Percentiles rank a stretch among this genome's conserved stretches.
Conservation (phyloP, 2,888 invertebrate species). For the Biston stratarius region DNA sequence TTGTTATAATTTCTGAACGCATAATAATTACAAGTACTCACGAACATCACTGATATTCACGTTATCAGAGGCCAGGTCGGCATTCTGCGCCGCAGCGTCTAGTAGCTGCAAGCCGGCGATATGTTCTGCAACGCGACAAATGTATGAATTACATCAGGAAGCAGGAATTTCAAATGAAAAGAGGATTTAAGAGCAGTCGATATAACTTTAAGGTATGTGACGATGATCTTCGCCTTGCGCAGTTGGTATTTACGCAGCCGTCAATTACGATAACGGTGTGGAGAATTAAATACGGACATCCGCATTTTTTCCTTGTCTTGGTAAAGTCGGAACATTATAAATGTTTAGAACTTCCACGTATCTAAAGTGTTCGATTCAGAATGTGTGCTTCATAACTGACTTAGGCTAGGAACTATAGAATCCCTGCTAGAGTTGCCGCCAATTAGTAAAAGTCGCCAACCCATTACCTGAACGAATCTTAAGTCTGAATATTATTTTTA, state of each 20-base stretch:
- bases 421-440: not conserved
- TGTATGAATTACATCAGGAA: not conserved
- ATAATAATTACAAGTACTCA: conserved; percentile 82
- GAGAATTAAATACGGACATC: too few relatives aligned
- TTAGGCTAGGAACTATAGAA: not conserved
- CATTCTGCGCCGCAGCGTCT: conserved; percentile 67
- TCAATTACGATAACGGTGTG: too few relatives aligned
- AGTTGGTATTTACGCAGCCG: too few relatives aligned
- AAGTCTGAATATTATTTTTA: too few relatives aligned
- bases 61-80: conserved; percentile 54
- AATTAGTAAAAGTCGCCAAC: not conserved
- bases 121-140: conserved; percentile 37
- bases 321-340: too few relatives aligned
- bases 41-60: conserved; percentile 93
- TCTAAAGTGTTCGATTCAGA: too few relatives aligned
- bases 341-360: too few relatives aligned
- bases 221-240: too few relatives aligned
- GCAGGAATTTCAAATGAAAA: not conserved
- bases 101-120: conserved; percentile 35
- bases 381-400: too few relatives aligned
- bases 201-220: not conserved
- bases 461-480: too few relatives aligned
- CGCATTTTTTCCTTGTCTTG: too few relatives aligned
- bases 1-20: not conserved
- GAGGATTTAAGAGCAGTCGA: not conserved